Conservation (phyloP, 2,888 invertebrate genomes). For the Pachydiplax longipennis region DNA sequence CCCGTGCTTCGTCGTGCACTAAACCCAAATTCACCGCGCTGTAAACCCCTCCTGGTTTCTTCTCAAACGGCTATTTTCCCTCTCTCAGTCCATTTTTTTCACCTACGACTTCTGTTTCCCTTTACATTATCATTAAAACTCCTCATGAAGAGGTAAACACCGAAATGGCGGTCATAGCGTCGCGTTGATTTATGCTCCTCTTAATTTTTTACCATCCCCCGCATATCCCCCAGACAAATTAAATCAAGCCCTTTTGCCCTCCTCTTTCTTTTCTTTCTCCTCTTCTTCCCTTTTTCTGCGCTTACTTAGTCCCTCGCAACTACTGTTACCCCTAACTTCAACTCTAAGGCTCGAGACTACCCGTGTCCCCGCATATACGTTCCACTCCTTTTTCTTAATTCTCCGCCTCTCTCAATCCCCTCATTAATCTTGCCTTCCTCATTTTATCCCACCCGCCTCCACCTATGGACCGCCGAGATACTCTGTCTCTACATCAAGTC, state of each 20-base stretch:
- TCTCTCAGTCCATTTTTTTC: neutral
- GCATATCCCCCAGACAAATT: neutral
- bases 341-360: neutral
- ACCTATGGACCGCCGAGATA: no score
- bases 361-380: neutral
- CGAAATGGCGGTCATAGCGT: conserved; percentile 17
- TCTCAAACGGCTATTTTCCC: neutral
- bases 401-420: conserved; percentile 2
- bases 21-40: no score
- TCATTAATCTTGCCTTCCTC: conserved; percentile 16
- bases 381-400: conserved; percentile 6
- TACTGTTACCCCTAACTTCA: neutral
- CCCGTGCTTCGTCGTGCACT: neutral
- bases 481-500: neutral
- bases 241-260: conserved; percentile 4
- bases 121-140: neutral
- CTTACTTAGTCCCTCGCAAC: neutral
- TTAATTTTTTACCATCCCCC: neutral
- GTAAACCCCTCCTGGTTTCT: neutral
- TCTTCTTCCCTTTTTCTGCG: neutral
- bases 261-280: neutral
- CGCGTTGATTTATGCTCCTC: neutral
- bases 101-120: neutral
- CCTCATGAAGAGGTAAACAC: conserved; percentile 30
- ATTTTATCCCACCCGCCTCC: neutral